Conservation (phyloP, 2,797 vertebrate genomes). For the Eulemur albifrons region DNA sequence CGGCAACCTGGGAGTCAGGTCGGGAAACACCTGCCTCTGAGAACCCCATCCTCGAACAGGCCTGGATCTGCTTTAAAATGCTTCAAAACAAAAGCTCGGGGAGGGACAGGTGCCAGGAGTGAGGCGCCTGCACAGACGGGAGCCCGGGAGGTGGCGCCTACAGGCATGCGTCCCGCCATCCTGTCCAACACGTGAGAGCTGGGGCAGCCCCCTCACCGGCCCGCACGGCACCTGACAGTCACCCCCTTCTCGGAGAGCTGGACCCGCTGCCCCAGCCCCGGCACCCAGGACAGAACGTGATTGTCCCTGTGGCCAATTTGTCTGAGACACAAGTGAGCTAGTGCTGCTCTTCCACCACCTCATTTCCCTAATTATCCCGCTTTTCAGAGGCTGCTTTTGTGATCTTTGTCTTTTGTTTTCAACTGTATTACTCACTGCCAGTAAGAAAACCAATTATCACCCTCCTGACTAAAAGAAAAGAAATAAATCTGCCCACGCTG, state of each 20-base stretch:
- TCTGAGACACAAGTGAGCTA: conserved; percentile 37
- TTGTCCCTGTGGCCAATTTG: background rate
- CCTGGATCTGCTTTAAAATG: background rate
- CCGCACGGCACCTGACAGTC: background rate
- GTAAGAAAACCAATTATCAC: conserved; percentile 47
- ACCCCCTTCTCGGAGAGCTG: background rate
- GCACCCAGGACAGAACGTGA: background rate
- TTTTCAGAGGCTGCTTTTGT: conserved; percentile 43
- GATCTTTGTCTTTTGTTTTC: background rate
- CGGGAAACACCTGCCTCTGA: background rate
- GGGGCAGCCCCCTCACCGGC: background rate
- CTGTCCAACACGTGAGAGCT: background rate
- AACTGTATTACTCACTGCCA: conserved; percentile 12
- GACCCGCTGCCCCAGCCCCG: background rate
- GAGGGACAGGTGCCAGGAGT: background rate
- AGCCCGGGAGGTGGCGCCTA: background rate
- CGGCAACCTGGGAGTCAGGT: accelerated
- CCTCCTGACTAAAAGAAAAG: background rate
- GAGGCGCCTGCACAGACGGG: accelerated
- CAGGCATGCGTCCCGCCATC: accelerated
- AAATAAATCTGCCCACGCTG: background rate
- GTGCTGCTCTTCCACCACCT: background rate
- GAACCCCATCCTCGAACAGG: background rate
- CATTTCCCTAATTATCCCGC: conserved; percentile 14
- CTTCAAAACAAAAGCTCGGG: background rate